These are phyloP conservation scores for Andrena hattorfiana DNA, from an alignment of 2,888 invertebrate genomes.

Conservation along the genomic window DNA sequence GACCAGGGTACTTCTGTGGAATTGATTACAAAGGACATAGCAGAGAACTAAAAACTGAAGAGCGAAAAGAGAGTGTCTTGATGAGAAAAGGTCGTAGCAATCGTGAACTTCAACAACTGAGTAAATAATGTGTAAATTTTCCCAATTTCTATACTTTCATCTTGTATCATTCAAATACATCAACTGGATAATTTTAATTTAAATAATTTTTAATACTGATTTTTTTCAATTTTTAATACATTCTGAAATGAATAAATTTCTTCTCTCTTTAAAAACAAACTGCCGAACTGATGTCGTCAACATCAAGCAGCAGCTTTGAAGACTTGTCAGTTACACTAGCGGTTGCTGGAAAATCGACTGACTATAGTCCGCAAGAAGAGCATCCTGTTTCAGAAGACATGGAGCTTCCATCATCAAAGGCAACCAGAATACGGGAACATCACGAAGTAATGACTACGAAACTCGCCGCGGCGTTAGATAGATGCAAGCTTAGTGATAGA, in stretches of 20 bases:
- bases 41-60: background rate
- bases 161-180: conserved; percentile 1
- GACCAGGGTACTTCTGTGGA: background rate
- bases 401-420: background rate
- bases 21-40: background rate
- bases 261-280: conserved; percentile 5
- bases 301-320: background rate
- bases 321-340: background rate
- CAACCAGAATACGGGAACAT: background rate
- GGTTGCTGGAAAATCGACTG: background rate
- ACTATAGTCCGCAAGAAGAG: conserved; percentile 6
- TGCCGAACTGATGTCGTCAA: conserved; percentile 15
- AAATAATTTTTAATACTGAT: background rate
- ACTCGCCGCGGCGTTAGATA: conserved; percentile 48
- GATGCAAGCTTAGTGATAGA: conserved; percentile 51
- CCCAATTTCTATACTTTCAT: background rate
- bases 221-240: too few species aligned
- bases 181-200: conserved; percentile 5
- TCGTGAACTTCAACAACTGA: background rate
- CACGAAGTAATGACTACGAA: background rate
- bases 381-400: background rate
- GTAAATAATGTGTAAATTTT: background rate
- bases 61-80: background rate
- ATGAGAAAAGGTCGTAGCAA: background rate
- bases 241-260: background rate